phyloP scores from a whole-genome alignment of 2,888 invertebrate species.

The Trachelus tabidus region DNA sequence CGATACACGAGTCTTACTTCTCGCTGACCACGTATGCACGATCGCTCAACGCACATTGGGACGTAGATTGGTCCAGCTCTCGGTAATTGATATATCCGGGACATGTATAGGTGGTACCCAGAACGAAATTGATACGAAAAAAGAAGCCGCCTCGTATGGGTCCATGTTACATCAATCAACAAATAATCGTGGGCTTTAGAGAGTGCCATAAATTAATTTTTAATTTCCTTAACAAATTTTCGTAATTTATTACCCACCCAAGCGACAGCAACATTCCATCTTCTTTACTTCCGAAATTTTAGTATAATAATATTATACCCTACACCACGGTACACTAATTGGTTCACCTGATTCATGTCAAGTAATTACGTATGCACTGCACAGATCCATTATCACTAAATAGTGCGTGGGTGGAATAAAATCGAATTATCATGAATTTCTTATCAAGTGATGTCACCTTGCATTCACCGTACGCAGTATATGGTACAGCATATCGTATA shows the following conservation, averaged over 20 bases:
- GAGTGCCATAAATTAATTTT: not conserved
- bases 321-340: not conserved
- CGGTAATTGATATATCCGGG: not conserved
- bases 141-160: not conserved
- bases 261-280: not conserved
- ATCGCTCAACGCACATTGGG: not conserved
- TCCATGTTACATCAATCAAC: not conserved
- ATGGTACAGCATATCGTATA: not conserved
- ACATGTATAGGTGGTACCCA: not conserved
- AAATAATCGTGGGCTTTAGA: too few species aligned
- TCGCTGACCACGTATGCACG: not conserved
- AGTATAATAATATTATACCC: not conserved
- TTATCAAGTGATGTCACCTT: not conserved
- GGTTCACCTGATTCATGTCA: not conserved
- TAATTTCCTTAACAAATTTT: not conserved
- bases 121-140: not conserved
- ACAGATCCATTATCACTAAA: not conserved
- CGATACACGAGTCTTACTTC: not conserved
- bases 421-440: not conserved
- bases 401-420: not conserved
- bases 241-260: not conserved
- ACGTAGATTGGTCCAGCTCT: not conserved
- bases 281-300: not conserved
- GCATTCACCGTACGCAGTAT: not conserved
- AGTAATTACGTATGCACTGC: not conserved